Evolutionary conservation across 1,140 invertebrate species (phyloP).

Genomic region (Babylonia areolata): DNA sequence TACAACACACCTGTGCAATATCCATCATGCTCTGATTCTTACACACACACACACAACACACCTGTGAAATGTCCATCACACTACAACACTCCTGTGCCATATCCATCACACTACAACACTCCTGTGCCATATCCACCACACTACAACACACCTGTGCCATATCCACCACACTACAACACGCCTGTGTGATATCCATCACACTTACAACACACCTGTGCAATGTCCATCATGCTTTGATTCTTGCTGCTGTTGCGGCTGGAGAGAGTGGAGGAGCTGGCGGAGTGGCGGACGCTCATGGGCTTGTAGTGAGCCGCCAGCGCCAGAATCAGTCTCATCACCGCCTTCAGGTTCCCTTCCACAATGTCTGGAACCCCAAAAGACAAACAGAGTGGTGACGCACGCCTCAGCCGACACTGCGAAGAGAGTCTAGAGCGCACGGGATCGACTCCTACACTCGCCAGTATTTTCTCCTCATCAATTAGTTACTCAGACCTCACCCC

Average conservation of each 20-base stretch:
- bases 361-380: conserved; percentile 74
- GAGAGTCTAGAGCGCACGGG: no score
- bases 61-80: neutral
- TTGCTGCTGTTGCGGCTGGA: conserved; percentile 27
- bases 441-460: no score
- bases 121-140: neutral
- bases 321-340: conserved; percentile 78
- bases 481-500: no score
- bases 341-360: conserved; percentile 77
- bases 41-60: neutral
- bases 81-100: neutral
- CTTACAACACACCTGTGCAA: conserved; percentile 61
- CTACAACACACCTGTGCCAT: neutral
- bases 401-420: no score
- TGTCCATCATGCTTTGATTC: conserved; percentile 55
- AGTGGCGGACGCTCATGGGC: conserved; percentile 73
- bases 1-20: conserved; percentile 41
- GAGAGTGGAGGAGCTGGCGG: conserved; percentile 38
- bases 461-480: no score
- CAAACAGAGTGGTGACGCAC: no score
- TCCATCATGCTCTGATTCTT: conserved; percentile 13
- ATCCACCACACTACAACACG: neutral
- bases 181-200: neutral
- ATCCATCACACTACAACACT: neutral
- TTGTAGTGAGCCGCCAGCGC: conserved; percentile 78